Percentiles rank a stretch among this genome's conserved stretches.
These are phyloP conservation scores for Xenopus tropicalis DNA, from an alignment of 2,113 vertebrate species.

Conservation along the genomic window UCB_Xtro_10.0 CM004451.2:27114001-27114500, in stretches of 20 bases:
- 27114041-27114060: no score
- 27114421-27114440: background rate
- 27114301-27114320: slow-evolving; percentile 6
- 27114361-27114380: slow-evolving; percentile 10
- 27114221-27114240: background rate
- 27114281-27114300: slow-evolving; percentile 14
- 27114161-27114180: slow-evolving; percentile 29
- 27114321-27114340: background rate
- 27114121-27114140: background rate
- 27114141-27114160: background rate
- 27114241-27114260: slow-evolving; percentile 29
- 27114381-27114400: background rate
- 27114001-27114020: no score
- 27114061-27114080: no score
- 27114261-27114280: slow-evolving; percentile 42
- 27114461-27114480: slow-evolving; percentile 1
- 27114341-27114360: slow-evolving; percentile 10
- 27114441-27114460: slow-evolving; percentile 2
- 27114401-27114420: background rate
- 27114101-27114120: background rate
- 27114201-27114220: background rate
- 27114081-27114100: no score
- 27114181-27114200: background rate
- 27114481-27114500: slow-evolving; percentile 15
- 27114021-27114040: no score